Conservation (phyloP, 2,797 vertebrate genomes). For the Luscinia megarhynchos region DNA sequence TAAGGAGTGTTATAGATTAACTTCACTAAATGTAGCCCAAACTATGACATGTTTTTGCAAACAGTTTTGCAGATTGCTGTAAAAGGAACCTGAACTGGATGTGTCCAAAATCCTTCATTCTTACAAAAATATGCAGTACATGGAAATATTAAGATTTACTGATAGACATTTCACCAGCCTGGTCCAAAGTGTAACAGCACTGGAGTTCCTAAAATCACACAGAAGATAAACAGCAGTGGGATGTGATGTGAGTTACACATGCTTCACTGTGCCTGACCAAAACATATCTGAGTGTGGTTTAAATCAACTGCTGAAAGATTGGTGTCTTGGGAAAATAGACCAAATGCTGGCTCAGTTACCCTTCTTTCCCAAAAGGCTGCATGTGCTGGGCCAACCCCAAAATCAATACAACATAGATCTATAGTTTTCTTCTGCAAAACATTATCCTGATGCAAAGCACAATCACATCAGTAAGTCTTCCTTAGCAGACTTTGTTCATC, state of each 20-base stretch:
- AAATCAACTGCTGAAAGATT: background rate
- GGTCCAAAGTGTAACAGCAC: conserved; percentile 22
- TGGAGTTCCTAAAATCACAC: conserved; percentile 38
- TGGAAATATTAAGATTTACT: conserved; percentile 26
- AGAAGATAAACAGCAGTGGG: conserved; percentile 10
- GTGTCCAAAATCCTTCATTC: conserved; percentile 25
- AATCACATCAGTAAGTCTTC: background rate
- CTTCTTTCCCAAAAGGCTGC: background rate
- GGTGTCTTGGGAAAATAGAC: background rate
- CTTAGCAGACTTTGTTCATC: background rate
- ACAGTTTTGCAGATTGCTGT: conserved; percentile 16
- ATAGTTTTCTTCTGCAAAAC: background rate
- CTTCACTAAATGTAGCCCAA: conserved; percentile 13
- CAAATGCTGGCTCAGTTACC: background rate
- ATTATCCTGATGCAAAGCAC: background rate
- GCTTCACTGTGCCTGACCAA: background rate
- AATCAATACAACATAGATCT: background rate
- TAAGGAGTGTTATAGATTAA: background rate
- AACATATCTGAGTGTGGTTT: background rate
- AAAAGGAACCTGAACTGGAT: conserved; percentile 20
- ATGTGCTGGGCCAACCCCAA: background rate
- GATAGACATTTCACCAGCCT: conserved; percentile 10
- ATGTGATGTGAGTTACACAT: background rate
- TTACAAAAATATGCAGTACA: background rate
- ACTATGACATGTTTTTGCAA: conserved; percentile 5